Percentiles rank a stretch among this genome's conserved stretches.
These are phyloP conservation scores for Carassius auratus DNA, from an alignment of 2,113 vertebrate genomes.

Conservation along the genomic window DNA sequence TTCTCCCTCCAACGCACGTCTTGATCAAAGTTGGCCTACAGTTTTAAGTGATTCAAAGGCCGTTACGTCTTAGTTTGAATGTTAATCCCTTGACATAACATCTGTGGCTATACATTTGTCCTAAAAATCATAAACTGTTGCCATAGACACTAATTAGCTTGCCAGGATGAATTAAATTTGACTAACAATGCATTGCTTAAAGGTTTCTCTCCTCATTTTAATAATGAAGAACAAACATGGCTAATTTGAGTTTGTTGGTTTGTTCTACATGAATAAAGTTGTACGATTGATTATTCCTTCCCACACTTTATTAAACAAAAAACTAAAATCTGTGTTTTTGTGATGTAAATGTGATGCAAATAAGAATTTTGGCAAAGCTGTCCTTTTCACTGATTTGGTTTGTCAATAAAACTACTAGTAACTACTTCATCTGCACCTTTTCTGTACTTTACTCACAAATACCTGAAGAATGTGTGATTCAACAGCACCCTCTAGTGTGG, in stretches of 20 bases:
- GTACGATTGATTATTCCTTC: slow-evolving; percentile 3
- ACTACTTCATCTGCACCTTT: not conserved
- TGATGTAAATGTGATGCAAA: slow-evolving; percentile 22
- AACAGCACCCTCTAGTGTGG: slow-evolving; percentile 54
- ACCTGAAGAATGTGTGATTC: slow-evolving; percentile 11
- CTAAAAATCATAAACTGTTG: slow-evolving; percentile 52
- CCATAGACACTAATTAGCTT: slow-evolving; percentile 56
- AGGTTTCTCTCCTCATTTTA: slow-evolving; percentile 31
- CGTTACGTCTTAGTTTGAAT: not conserved
- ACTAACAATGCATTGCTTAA: slow-evolving; percentile 29
- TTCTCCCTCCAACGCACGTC: not conserved
- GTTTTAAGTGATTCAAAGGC: not conserved
- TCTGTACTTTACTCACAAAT: not conserved
- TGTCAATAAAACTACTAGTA: not conserved
- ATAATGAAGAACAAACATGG: slow-evolving; percentile 6
- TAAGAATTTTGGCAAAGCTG: not conserved
- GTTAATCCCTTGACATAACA: not conserved
- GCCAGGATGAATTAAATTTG: slow-evolving; percentile 34
- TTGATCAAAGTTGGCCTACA: not conserved
- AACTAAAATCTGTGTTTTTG: not conserved
- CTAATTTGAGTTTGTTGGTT: slow-evolving; percentile 19
- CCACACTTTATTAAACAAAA: not conserved
- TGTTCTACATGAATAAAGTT: not conserved
- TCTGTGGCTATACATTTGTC: slow-evolving; percentile 12
- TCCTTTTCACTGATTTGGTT: not conserved